These are phyloP conservation scores for Leptinotarsa juncta DNA, from an alignment of 2,888 invertebrate genomes.

Conservation along the genomic window DNA sequence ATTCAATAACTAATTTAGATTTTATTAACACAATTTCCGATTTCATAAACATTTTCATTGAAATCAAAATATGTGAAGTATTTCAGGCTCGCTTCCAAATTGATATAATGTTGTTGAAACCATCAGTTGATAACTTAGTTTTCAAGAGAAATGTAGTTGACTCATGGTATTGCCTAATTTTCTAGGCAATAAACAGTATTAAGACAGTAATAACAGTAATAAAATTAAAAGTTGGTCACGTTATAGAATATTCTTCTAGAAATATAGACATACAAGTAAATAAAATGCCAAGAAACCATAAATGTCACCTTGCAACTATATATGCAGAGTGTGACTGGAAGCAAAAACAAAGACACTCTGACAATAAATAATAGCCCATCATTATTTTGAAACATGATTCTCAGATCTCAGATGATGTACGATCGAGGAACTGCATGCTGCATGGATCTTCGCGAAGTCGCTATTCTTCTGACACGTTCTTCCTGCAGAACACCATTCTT, in stretches of 20 bases:
- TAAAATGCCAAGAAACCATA: background rate
- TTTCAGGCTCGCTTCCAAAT: no score
- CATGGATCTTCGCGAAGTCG: conserved; percentile 6
- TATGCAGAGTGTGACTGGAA: background rate
- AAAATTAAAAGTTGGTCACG: no score
- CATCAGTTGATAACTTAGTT: no score
- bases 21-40: no score
- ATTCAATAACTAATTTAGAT: no score
- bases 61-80: no score
- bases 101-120: no score
- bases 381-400: conserved; percentile 28
- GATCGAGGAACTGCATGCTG: conserved; percentile 17
- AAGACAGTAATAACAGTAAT: no score
- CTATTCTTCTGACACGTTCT: conserved; percentile 31
- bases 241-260: background rate
- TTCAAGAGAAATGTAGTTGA: no score
- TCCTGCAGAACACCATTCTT: conserved; percentile 14
- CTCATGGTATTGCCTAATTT: no score
- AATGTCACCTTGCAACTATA: conserved; percentile 8
- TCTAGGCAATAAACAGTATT: no score
- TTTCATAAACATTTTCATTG: no score
- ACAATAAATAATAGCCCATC: conserved; percentile 22
- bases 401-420: conserved; percentile 26
- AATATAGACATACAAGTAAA: conserved; percentile 2
- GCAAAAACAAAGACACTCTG: conserved; percentile 1